Base-by-base conservation (phyloP, 1,140 invertebrate genomes). In the Drosophila virilis region DNA sequence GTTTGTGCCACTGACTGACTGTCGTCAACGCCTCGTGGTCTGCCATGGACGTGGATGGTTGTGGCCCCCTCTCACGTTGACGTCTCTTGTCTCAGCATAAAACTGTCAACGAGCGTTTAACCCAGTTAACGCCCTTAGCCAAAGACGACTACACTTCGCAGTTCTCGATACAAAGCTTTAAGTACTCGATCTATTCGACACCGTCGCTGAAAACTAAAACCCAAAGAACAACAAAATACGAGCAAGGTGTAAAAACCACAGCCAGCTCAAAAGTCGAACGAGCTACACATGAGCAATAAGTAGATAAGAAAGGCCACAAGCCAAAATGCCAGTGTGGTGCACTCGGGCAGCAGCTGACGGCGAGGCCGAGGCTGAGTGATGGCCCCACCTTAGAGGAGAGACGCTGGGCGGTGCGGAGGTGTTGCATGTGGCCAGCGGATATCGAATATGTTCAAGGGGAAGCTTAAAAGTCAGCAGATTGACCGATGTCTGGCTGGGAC, bases 81-180 rank as follows among this genome's bases (percentile, higher is more conserved):
- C 40, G 68, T 78, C 54, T 58, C 50, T 71, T 52, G 67, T 62
- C 64, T 66, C 65, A 68, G 78, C 82, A 86, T 86, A 86, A 78
- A 81, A 88, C 77, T 89, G 83, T 89, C 83, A 88, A 88, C 84
- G 73, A 88, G 83, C 77, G 64, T 83, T 88, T 88, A 88, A 88
- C 83, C 83, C 83, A 88, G 83, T 88, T 88, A 88, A 77, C 79
- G 83, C 83, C 83, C 83, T 88, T 78, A 81, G 35, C 70, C 78
- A 67, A 69, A 76, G 78, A 74, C 65, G 38, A 33, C 75, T 50
- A 33, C 55, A 43, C 45, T 40, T 12, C 38, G 52, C 73, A 37
- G 48, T 33, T 42, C 35, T 59, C 66, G 42, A 57, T 57, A 42
- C 62, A 43, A 43, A 57, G 64, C 65, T 80, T 65, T 45, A 45